phyloP scores from a whole-genome alignment of 2,113 vertebrate genomes.

The Papio anubis region DNA sequence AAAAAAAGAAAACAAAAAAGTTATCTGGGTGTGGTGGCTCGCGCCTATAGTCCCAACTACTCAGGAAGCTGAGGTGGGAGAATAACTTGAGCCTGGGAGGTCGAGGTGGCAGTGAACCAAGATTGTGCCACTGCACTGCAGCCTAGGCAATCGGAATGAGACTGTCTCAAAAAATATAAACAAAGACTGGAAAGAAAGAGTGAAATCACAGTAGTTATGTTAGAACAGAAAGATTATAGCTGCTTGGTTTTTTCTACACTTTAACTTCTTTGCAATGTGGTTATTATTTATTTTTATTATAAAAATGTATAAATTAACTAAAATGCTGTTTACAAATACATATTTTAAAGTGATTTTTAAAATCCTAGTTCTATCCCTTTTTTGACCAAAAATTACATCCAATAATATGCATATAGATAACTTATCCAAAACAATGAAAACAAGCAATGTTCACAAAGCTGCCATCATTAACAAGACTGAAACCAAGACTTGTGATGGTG shows the following conservation, averaged over 20 bases:
- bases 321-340: neutral
- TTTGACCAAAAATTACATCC: neutral
- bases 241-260: neutral
- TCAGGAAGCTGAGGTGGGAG: too few species aligned
- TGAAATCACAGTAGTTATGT: neutral
- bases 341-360: neutral
- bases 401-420: neutral
- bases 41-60: too few species aligned
- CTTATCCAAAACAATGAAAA: neutral
- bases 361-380: neutral
- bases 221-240: neutral
- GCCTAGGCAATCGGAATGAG: too few species aligned
- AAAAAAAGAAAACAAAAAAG: too few species aligned
- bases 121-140: too few species aligned
- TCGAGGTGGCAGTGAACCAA: too few species aligned
- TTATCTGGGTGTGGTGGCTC: too few species aligned
- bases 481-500: neutral
- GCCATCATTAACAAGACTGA: neutral
- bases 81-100: too few species aligned
- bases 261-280: neutral
- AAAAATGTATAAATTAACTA: neutral
- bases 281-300: neutral
- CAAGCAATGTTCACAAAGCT: neutral
- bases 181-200: neutral
- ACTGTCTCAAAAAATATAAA: neutral